phyloP scores from a whole-genome alignment of 2,113 vertebrate genomes.

The Bungarus multicinctus region DNA sequence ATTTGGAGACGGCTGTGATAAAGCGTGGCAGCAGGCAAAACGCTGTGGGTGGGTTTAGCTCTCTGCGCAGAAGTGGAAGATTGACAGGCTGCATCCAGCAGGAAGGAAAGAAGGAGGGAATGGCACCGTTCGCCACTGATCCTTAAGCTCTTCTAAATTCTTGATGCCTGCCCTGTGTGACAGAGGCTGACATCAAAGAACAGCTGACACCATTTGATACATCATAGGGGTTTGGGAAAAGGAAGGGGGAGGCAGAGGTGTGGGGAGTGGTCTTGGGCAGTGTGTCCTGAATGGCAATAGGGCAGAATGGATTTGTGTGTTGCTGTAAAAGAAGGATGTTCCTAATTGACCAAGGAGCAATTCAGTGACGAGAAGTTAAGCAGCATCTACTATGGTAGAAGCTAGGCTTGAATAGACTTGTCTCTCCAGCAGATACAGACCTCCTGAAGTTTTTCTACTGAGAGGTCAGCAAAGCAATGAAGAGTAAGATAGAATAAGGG shows the following conservation, averaged over 20 bases:
- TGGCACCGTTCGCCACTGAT: not conserved
- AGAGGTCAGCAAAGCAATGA: not conserved
- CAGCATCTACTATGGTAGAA: not conserved
- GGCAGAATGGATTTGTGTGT: not conserved
- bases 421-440: not conserved
- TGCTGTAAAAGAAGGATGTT: not conserved
- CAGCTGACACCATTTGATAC: slow-evolving; percentile 38
- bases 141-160: not conserved
- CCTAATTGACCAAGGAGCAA: not conserved
- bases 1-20: not conserved
- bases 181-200: slow-evolving; percentile 49
- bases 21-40: not conserved
- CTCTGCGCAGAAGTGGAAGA: not conserved
- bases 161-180: slow-evolving; percentile 7
- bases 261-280: not conserved
- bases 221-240: not conserved
- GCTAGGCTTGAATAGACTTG: not conserved
- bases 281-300: not conserved
- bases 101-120: not conserved
- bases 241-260: not conserved
- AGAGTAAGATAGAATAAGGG: not conserved
- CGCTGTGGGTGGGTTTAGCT: not conserved
- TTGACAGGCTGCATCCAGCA: not conserved
- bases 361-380: not conserved
- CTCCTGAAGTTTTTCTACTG: not conserved